phyloP scores from a whole-genome alignment of 2,113 vertebrate species.

The Hyperopisus bebe region DNA sequence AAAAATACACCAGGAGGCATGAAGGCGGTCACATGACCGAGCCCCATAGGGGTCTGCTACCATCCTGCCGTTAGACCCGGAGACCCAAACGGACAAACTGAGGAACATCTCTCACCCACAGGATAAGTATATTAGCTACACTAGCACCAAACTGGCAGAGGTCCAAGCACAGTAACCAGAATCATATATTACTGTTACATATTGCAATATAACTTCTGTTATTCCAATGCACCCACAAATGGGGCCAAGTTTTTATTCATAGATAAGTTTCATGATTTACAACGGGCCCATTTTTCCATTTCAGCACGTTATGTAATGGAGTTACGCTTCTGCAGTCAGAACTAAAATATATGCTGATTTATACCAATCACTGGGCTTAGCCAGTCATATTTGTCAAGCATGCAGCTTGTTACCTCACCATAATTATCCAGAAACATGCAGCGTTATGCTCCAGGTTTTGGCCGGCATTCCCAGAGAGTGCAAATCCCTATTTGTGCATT shows the following conservation, averaged over 20 bases:
- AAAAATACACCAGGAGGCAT: background rate
- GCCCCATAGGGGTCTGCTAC: background rate
- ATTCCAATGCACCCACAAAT: background rate
- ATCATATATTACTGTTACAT: background rate
- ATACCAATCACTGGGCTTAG: background rate
- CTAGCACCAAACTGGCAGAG: background rate
- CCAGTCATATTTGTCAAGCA: background rate
- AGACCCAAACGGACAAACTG: background rate
- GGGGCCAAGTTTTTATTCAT: background rate
- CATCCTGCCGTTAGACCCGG: background rate
- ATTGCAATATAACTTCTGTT: background rate
- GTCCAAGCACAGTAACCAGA: background rate
- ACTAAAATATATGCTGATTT: conserved; percentile 19
- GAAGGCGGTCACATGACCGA: background rate
- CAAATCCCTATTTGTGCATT: background rate
- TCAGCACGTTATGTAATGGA: background rate
- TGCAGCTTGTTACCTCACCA: background rate
- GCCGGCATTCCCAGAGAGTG: background rate
- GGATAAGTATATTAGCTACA: background rate
- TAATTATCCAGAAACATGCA: background rate
- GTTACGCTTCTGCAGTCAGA: background rate
- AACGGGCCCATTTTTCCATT: background rate
- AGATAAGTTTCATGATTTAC: background rate
- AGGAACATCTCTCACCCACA: background rate
- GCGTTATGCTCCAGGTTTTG: background rate